Evolutionary conservation across 2,888 invertebrate genomes (phyloP), one percentile per base, ranked within the genome.

Genomic region (Leucophenga montana): DNA sequence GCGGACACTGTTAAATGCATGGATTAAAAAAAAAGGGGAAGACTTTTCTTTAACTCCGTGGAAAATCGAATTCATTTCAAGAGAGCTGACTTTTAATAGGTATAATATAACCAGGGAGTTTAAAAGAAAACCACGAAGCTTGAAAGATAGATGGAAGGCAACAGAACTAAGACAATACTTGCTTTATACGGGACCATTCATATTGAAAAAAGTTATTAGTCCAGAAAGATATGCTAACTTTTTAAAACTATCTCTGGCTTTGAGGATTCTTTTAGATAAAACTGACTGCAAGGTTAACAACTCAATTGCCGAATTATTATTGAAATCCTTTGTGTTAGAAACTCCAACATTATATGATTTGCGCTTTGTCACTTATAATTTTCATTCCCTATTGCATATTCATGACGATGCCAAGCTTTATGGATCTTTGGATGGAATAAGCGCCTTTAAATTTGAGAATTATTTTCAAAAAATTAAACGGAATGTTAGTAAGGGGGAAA

Each of bases 131-230:
- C 72, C 71, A 39, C 67, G 71, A 65, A 48, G 61, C 56, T 71
- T 75, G 53, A 69, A 73, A 66, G 69, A 70, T 22, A 64, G 69
- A 61, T 73, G 54, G 61, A 74, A 75, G 64, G 71, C 75, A 39
- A 73, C 75, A 46, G 73, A 73, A 64, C 67, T 73, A 9, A 68
- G 73, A 50, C 75, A 75, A 68, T 75, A 74, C 22, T 57, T 73
- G 14, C 62, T 73, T 46, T 75, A 73, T 61, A 75, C 70, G 3
- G 70, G 71, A 13, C 71, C 69, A n/a, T 72, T 73, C 56, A 65
- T 73, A 53, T 59, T 74, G 18, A 74, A 70, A 68, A 65, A 71
- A 16, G 50, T 71, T 69, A 13, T 75, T 66, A 71, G 68, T 33
- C 16, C 39, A 62, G 68, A 71, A 53, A 67, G 57, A 68, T 76